These are phyloP conservation scores for Microdon myrmicae DNA, from an alignment of 2,888 invertebrate genomes.

Conservation along the genomic window DNA sequence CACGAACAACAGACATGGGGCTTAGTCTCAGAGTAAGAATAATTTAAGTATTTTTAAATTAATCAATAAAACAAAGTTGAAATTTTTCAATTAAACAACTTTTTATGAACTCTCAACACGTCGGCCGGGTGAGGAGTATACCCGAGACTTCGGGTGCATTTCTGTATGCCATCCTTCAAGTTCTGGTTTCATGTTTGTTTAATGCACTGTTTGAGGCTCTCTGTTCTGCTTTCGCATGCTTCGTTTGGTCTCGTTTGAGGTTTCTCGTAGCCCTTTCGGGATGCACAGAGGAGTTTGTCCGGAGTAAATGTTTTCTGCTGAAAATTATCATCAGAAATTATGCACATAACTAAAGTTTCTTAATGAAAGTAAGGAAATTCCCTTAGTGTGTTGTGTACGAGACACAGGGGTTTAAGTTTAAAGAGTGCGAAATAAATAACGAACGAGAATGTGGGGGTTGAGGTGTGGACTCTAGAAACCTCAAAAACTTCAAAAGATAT, in stretches of 20 bases:
- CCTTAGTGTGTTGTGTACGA: slow-evolving; percentile 1
- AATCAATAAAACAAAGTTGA: slow-evolving; percentile 47
- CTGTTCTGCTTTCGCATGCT: background rate
- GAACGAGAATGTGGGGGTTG: slow-evolving; percentile 5
- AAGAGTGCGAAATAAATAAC: background rate
- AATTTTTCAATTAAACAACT: slow-evolving; percentile 46
- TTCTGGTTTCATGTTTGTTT: slow-evolving; percentile 23
- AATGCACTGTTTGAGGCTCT: slow-evolving; percentile 26
- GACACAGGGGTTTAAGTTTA: background rate
- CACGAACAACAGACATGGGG: background rate
- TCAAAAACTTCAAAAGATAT: slow-evolving; percentile 16
- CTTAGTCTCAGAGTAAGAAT: slow-evolving; percentile 16
- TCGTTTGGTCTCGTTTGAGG: slow-evolving; percentile 26
- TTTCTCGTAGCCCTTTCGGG: slow-evolving; percentile 11
- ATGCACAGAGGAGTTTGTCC: background rate
- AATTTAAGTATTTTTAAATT: slow-evolving; percentile 54
- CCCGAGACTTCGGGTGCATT: slow-evolving; percentile 5
- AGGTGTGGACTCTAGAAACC: slow-evolving; percentile 7
- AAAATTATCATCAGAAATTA: slow-evolving; percentile 47
- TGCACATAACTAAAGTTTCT: slow-evolving; percentile 52
- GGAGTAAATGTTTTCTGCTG: slow-evolving; percentile 4
- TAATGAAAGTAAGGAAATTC: slow-evolving; percentile 50
- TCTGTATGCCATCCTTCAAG: slow-evolving; percentile 5
- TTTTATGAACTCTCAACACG: slow-evolving; percentile 20
- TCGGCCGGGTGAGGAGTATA: slow-evolving; percentile 10